Percentiles rank a stretch among this genome's conserved stretches.
Evolutionary conservation across 2,797 vertebrate species (phyloP).

Genomic region (Telmatherina bonti): DNA sequence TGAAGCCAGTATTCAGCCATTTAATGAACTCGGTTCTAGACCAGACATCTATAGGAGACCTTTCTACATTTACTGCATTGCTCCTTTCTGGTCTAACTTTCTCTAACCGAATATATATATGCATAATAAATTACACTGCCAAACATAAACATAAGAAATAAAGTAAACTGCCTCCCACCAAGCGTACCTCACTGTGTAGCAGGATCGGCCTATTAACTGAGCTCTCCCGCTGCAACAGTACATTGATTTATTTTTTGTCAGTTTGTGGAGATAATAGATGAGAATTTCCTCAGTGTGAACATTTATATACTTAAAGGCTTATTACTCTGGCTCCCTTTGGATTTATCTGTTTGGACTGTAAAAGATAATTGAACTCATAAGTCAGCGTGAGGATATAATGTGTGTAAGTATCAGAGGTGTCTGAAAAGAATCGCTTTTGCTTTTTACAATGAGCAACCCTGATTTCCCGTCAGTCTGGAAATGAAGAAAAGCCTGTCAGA

Average conservation of each 20-base stretch:
- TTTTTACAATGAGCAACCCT: slow-evolving; percentile 13
- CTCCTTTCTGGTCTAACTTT: slow-evolving; percentile 2
- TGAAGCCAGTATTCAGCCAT: slow-evolving; percentile 32
- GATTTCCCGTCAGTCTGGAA: slow-evolving; percentile 29
- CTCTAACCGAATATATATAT: slow-evolving; percentile 15
- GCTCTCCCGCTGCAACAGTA: slow-evolving; percentile 23
- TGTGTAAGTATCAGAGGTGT: slow-evolving; percentile 27
- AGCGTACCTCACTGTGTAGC: slow-evolving; percentile 10
- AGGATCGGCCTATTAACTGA: slow-evolving; percentile 40
- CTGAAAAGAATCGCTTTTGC: slow-evolving; percentile 30
- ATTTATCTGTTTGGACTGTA: slow-evolving; percentile 53
- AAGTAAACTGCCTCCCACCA: slow-evolving; percentile 22
- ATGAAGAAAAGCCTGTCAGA: slow-evolving; percentile 29
- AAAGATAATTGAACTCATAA: slow-evolving; percentile 67
- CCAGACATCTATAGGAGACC: neutral
- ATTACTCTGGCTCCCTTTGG: slow-evolving; percentile 44
- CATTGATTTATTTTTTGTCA: slow-evolving; percentile 47
- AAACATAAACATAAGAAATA: slow-evolving; percentile 11
- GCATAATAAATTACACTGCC: slow-evolving; percentile 18
- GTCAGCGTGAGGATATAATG: slow-evolving; percentile 41
- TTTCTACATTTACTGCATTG: neutral
- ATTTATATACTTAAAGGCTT: slow-evolving; percentile 52
- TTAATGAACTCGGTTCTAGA: slow-evolving; percentile 12
- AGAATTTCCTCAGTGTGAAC: slow-evolving; percentile 28
- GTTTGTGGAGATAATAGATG: slow-evolving; percentile 49